phyloP scores from a whole-genome alignment of 2,888 invertebrate genomes.

The Strigamia crassipes region DNA sequence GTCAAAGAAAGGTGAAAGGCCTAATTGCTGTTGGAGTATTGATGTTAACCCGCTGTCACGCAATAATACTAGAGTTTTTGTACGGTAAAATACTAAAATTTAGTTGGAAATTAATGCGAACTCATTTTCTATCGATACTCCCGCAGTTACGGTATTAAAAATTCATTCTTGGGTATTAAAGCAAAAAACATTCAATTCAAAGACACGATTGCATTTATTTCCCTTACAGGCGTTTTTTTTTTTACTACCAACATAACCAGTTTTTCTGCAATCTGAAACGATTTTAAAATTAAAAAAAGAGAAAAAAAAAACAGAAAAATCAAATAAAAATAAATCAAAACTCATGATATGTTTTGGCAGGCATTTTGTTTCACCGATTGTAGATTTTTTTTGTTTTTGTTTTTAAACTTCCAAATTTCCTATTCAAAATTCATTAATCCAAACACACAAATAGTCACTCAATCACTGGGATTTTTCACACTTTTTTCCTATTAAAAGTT shows the following conservation, averaged over 20 bases:
- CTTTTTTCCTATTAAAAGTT: background rate
- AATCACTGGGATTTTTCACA: conserved; percentile 19
- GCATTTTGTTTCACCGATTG: background rate
- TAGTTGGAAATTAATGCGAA: too few species aligned
- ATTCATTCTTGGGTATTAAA: background rate
- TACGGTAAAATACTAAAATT: too few species aligned
- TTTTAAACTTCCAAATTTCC: conserved; percentile 1
- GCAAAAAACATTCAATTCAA: background rate
- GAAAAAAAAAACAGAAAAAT: background rate
- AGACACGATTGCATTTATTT: conserved; percentile 28
- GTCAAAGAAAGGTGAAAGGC: too few species aligned
- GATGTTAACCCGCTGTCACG: too few species aligned
- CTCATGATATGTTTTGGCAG: conserved; percentile 34
- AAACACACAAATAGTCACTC: conserved; percentile 17
- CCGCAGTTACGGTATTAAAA: too few species aligned
- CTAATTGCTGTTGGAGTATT: too few species aligned
- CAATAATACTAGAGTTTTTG: too few species aligned
- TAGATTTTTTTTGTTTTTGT: background rate
- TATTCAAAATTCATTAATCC: background rate
- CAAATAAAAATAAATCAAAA: conserved; percentile 6
- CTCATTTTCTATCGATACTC: too few species aligned
- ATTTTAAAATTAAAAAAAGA: background rate
- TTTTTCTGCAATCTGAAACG: conserved; percentile 22
- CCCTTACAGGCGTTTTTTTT: background rate
- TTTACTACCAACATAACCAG: conserved; percentile 9